phyloP scores from a whole-genome alignment of 2,797 vertebrate species.

The Spondyliosoma cantharus region DNA sequence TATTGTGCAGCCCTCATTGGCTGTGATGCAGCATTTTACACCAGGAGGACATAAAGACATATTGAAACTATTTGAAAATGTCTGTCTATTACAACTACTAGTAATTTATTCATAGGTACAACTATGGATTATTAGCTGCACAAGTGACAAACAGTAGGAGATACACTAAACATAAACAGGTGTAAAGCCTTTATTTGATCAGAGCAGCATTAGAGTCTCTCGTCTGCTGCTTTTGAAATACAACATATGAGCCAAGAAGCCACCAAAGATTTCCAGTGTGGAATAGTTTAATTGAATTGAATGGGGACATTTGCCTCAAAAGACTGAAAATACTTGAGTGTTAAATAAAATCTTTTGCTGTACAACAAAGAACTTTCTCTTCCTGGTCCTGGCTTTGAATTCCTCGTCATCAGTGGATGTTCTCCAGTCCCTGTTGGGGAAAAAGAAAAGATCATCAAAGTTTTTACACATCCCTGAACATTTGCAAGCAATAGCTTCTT shows the following conservation, averaged over 20 bases:
- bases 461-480: not conserved
- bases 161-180: not conserved
- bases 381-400: not conserved
- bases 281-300: slow-evolving; percentile 45
- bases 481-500: not conserved
- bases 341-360: slow-evolving; percentile 70
- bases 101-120: not conserved
- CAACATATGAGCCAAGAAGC: slow-evolving; percentile 2
- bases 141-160: not conserved
- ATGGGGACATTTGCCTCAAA: not conserved
- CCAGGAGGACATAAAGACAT: not conserved
- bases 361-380: slow-evolving; percentile 66
- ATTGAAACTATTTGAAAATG: not conserved
- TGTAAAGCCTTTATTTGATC: slow-evolving; percentile 6
- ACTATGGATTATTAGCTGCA: not conserved
- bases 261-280: slow-evolving; percentile 5
- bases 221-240: not conserved
- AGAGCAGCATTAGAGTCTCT: not conserved
- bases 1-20: too few species aligned
- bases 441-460: not conserved
- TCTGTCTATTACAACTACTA: too few species aligned
- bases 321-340: slow-evolving; percentile 30
- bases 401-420: slow-evolving; percentile 85
- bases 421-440: slow-evolving; percentile 90
- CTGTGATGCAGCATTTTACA: not conserved